These are phyloP conservation scores for Phalacrocorax carbo DNA, from an alignment of 2,113 vertebrate species.

Conservation along the genomic window DNA sequence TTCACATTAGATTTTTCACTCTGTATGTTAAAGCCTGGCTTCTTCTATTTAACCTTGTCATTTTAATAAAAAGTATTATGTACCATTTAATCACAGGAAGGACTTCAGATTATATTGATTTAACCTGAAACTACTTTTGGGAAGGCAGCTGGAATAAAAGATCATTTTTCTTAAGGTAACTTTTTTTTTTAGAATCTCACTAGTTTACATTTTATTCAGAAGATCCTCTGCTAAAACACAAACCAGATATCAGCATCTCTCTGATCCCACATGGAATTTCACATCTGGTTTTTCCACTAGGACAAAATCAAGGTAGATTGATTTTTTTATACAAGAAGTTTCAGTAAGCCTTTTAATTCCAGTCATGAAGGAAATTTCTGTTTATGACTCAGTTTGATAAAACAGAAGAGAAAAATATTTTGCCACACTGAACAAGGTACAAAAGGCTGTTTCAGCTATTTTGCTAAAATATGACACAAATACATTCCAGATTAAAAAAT, in stretches of 20 bases:
- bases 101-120: neutral
- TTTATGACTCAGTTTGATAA: neutral
- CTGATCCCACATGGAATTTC: neutral
- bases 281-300: neutral
- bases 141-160: neutral
- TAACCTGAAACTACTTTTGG: neutral
- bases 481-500: neutral
- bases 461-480: neutral
- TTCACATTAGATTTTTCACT: neutral
- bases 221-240: neutral
- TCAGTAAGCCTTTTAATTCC: neutral
- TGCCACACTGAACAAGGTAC: neutral
- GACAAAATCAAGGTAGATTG: neutral
- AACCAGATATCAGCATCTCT: neutral
- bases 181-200: neutral
- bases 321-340: neutral
- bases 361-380: neutral
- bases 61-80: neutral
- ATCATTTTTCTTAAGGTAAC: neutral
- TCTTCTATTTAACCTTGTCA: neutral
- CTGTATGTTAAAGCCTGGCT: neutral
- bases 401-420: neutral
- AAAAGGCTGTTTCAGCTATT: neutral
- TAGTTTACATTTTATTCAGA: neutral
- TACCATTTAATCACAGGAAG: neutral